These are phyloP conservation scores for Gonocerus acuteangulatus DNA, from an alignment of 2,888 invertebrate genomes.

Conservation along the genomic window DNA sequence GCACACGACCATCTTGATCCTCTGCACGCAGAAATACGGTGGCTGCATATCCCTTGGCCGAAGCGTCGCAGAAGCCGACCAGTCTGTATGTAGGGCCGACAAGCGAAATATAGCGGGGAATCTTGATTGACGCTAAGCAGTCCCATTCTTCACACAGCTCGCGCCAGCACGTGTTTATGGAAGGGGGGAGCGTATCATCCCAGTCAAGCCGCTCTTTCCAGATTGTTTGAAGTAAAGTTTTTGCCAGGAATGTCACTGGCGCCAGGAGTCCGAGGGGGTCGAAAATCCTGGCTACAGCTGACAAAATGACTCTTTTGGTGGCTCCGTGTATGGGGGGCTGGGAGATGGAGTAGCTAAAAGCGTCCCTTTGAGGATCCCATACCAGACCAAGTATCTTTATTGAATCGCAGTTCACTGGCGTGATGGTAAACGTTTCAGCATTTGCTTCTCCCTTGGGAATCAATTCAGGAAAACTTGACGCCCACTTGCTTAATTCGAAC, in stretches of 20 bases:
- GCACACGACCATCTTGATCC: not conserved
- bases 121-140: not conserved
- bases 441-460: too few relatives aligned
- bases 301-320: conserved; percentile 28
- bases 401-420: too few relatives aligned
- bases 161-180: conserved; percentile 5
- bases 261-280: conserved; percentile 34
- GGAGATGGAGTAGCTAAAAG: not conserved
- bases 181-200: conserved; percentile 34
- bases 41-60: not conserved
- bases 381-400: too few relatives aligned
- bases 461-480: conserved; percentile 28
- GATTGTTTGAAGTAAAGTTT: conserved; percentile 34
- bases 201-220: conserved; percentile 35
- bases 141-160: not conserved
- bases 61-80: not conserved
- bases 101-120: not conserved
- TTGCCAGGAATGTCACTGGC: conserved; percentile 32
- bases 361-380: too few relatives aligned
- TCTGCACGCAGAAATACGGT: not conserved
- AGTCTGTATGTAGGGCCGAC: not conserved
- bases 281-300: conserved; percentile 23
- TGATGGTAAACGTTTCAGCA: too few relatives aligned
- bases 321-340: not conserved
- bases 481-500: conserved; percentile 38